Evolutionary conservation across 2,888 invertebrate genomes (phyloP), one percentile per base, ranked within the genome.

Genomic region (Drosophila nr. fundita): DNA sequence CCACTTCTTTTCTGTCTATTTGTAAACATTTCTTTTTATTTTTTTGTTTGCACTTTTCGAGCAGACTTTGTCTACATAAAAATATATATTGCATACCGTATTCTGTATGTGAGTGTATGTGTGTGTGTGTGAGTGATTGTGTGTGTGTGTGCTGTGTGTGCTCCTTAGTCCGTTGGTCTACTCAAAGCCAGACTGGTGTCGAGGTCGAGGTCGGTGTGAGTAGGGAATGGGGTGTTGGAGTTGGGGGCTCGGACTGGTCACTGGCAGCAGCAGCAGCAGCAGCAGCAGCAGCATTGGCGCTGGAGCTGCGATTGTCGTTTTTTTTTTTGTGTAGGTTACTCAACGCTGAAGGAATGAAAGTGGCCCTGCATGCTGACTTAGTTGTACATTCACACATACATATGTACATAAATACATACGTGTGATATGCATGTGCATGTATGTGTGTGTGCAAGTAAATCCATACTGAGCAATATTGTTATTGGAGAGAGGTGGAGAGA

Each of bases 31-130:
- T 73, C 66, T 68, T 77, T 83, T 67, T 60, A 66, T 58, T 59
- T 83, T 86, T 91, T 90, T 90, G 90, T 89, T 91, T 90, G 90
- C 88, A 90, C 86, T 90, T 89, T 91, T 88, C 78, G 81, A 90
- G 80, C 90, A 89, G 89, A 90, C 91, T 86, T 88, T 83, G 88
- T 89, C 91, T 91, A 82, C 85, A 90, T 89, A 84, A 89, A 90
- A 90, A 88, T 87, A 89, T 89, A 90, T 86, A 89, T 86, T 85
- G 74, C 87, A 88, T 87, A 87, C 82, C 69, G 72, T 76, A 76
- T 74, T 71, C 75, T 81, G 69, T 87, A 84, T 81, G 74, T 69
- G 73, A 76, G 74, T 87, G 87, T 78, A 73, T 69, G 86, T 80
- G 78, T 83, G 86, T 80, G 78, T 87, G 78, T 68, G 72, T 80